These are phyloP conservation scores for Rhagonycha lutea DNA, from an alignment of 2,888 invertebrate genomes.

Conservation along the genomic window DNA sequence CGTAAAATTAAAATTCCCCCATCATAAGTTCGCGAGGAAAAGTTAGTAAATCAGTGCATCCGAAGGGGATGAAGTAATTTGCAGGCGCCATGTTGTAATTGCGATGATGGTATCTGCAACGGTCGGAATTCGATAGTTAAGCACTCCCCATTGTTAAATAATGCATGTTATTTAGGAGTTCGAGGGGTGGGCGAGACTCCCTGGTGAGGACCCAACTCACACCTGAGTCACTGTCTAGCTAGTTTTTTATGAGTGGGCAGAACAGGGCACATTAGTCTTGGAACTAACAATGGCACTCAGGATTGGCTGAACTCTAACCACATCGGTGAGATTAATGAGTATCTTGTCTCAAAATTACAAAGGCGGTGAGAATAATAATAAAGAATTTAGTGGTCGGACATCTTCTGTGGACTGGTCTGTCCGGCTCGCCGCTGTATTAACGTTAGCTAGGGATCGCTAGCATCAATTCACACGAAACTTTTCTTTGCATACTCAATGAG, in stretches of 20 bases:
- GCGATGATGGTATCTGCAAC: conserved; percentile 38
- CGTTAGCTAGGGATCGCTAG: not conserved
- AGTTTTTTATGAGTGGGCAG: conserved; percentile 46
- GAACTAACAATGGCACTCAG: conserved; percentile 44
- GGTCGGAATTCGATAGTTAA: conserved; percentile 41
- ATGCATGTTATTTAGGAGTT: conserved; percentile 50
- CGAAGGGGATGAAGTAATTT: conserved; percentile 36
- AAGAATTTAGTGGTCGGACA: conserved; percentile 22
- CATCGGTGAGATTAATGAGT: conserved; percentile 45
- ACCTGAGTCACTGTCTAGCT: conserved; percentile 44
- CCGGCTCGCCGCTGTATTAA: conserved; percentile 4
- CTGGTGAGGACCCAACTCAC: conserved; percentile 37
- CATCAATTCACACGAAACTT: conserved; percentile 14
- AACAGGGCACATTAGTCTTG: conserved; percentile 47
- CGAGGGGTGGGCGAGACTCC: conserved; percentile 44
- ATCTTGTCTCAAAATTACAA: conserved; percentile 37
- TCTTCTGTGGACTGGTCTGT: conserved; percentile 19
- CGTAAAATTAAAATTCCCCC: conserved; percentile 46
- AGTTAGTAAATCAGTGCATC: conserved; percentile 40
- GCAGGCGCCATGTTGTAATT: conserved; percentile 50
- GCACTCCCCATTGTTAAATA: conserved; percentile 51
- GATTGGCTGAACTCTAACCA: conserved; percentile 38
- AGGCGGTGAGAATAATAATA: conserved; percentile 26
- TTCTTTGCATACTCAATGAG: conserved; percentile 12
- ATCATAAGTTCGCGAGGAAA: conserved; percentile 25